phyloP scores from a whole-genome alignment of 1,140 invertebrate genomes.

The Drosophila subpulchrella region DNA sequence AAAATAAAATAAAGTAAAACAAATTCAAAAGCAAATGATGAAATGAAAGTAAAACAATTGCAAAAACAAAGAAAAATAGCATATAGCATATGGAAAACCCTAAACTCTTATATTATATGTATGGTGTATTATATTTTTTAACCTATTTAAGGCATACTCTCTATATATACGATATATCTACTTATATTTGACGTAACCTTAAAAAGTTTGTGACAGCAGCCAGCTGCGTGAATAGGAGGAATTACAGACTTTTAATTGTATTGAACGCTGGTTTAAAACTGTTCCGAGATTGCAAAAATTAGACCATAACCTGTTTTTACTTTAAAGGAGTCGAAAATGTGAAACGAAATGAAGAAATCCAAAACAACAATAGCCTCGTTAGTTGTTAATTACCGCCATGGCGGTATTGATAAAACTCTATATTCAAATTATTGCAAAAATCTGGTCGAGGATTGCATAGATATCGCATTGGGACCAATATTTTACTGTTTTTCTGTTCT shows the following conservation, averaged over 20 bases:
- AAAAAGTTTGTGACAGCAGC: slow-evolving; percentile 48
- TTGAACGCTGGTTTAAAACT: slow-evolving; percentile 50
- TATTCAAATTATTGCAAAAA: slow-evolving; percentile 65
- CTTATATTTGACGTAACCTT: slow-evolving; percentile 70
- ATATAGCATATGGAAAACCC: slow-evolving; percentile 65
- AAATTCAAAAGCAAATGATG: slow-evolving; percentile 29
- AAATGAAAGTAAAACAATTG: slow-evolving; percentile 27
- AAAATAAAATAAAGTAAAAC: slow-evolving; percentile 6
- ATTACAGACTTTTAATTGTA: slow-evolving; percentile 46
- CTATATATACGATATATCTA: slow-evolving; percentile 71
- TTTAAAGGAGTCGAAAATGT: slow-evolving; percentile 22
- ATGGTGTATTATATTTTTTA: slow-evolving; percentile 83
- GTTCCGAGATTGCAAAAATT: slow-evolving; percentile 23
- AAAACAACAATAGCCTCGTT: slow-evolving; percentile 75
- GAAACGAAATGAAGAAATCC: slow-evolving; percentile 9
- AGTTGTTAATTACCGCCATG: slow-evolving; percentile 55
- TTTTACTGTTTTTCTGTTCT: not conserved
- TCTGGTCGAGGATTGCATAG: slow-evolving; percentile 22
- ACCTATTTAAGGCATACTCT: slow-evolving; percentile 78
- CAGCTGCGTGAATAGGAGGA: slow-evolving; percentile 44
- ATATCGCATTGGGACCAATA: slow-evolving; percentile 1
- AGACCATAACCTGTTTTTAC: slow-evolving; percentile 37
- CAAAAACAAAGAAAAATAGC: slow-evolving; percentile 51
- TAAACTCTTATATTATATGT: slow-evolving; percentile 81
- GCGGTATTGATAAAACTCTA: slow-evolving; percentile 45